phyloP scores from a whole-genome alignment of 2,113 vertebrate species.

The Ochotona princeps region DNA sequence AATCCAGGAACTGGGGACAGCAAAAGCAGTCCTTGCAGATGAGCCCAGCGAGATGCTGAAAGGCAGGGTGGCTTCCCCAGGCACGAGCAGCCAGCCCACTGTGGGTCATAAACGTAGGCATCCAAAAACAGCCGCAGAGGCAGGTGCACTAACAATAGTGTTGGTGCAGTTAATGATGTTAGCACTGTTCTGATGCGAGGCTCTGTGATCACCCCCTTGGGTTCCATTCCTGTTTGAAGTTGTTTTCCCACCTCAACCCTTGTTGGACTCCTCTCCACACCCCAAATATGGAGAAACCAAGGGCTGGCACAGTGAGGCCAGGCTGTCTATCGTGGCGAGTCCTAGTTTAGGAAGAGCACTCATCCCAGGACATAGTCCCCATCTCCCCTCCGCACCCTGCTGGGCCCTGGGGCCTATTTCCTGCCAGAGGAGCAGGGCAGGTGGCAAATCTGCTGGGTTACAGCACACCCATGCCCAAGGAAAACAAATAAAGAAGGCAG shows the following conservation, averaged over 20 bases:
- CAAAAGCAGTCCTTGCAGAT: neutral
- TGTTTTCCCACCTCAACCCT: neutral
- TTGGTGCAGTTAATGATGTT: too few relatives aligned
- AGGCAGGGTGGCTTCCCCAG: neutral
- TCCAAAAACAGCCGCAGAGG: neutral
- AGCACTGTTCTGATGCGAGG: neutral
- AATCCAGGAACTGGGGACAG: neutral
- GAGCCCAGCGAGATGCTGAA: neutral
- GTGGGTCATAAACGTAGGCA: neutral
- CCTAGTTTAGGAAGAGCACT: neutral
- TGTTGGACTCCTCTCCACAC: neutral
- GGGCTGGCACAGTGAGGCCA: neutral
- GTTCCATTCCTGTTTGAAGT: slow-evolving; percentile 1
- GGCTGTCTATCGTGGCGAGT: neutral
- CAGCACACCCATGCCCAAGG: slow-evolving; percentile 16
- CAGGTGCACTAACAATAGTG: fast-evolving
- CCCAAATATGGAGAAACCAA: neutral
- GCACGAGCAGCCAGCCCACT: neutral
- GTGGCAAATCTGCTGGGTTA: slow-evolving; percentile 65
- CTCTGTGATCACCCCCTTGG: neutral
- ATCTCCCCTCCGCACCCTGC: neutral
- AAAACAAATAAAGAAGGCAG: slow-evolving; percentile 75
- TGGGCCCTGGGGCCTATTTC: neutral
- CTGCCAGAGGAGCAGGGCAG: slow-evolving; percentile 2
- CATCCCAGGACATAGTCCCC: neutral